Evolutionary conservation across 1,140 invertebrate species (phyloP).

Genomic region (Brachystomella parvula): DNA sequence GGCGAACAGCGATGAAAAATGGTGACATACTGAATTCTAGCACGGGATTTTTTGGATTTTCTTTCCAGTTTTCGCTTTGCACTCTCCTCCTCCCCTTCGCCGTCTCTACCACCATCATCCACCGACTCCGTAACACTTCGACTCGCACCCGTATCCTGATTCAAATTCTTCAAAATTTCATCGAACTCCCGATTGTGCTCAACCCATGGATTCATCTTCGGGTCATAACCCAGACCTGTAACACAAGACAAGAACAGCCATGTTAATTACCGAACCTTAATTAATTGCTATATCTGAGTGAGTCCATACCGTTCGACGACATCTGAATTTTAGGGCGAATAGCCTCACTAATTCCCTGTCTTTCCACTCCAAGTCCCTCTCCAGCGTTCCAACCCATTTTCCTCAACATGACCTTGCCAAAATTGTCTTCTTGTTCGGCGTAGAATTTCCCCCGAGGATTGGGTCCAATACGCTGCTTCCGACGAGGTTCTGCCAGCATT

Average conservation of each 20-base stretch:
- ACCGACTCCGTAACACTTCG: background rate
- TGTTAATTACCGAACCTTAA: background rate
- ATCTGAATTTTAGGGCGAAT: slow-evolving; percentile 32
- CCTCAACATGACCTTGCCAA: slow-evolving; percentile 21
- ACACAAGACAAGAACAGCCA: slow-evolving; percentile 7
- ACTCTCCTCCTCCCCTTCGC: background rate
- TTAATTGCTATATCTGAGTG: background rate
- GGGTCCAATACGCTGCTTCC: slow-evolving; percentile 29
- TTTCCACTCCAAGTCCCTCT: slow-evolving; percentile 26
- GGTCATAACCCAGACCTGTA: slow-evolving; percentile 30
- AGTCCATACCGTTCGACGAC: slow-evolving; percentile 19
- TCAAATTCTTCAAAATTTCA: slow-evolving; percentile 17
- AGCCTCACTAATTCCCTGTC: slow-evolving; percentile 30
- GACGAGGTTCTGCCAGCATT: slow-evolving; percentile 31
- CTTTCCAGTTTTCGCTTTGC: slow-evolving; percentile 16
- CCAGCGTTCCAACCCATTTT: slow-evolving; percentile 36
- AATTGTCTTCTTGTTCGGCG: slow-evolving; percentile 28
- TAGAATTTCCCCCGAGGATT: slow-evolving; percentile 36
- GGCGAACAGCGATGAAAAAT: background rate
- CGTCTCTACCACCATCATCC: background rate
- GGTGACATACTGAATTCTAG: slow-evolving; percentile 35
- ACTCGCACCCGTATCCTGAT: background rate
- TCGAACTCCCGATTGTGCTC: slow-evolving; percentile 29
- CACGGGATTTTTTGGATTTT: slow-evolving; percentile 28
- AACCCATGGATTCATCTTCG: slow-evolving; percentile 28